Conservation (phyloP, 1,140 invertebrate species). For the Pseudomyrmex flavicornis region DNA sequence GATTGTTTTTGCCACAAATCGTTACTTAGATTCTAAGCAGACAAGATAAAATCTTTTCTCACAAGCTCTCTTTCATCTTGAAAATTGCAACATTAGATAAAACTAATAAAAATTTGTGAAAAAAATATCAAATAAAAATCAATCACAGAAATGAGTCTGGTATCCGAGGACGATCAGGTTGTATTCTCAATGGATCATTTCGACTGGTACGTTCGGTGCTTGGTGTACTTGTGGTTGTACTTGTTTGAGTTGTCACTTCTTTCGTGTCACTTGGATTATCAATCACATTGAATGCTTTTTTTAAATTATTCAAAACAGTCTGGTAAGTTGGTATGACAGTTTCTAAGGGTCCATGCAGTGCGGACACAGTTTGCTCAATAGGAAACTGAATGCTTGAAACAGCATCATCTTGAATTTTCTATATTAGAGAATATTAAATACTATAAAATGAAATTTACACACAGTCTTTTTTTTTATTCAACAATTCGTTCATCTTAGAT, state of each 20-base stretch:
- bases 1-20: too few species aligned
- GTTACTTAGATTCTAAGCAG: too few species aligned
- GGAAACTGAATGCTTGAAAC: constrained; percentile 81
- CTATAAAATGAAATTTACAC: background rate
- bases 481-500: background rate
- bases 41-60: too few species aligned
- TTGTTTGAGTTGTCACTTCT: constrained; percentile 78
- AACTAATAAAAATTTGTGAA: too few species aligned
- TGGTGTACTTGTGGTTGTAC: background rate
- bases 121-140: too few species aligned
- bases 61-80: too few species aligned
- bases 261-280: constrained; percentile 66
- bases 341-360: constrained; percentile 81
- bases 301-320: constrained; percentile 81
- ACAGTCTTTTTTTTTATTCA: background rate
- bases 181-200: too few species aligned
- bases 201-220: too few species aligned
- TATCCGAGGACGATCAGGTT: too few species aligned
- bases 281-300: constrained; percentile 84
- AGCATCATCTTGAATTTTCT: constrained; percentile 83
- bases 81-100: too few species aligned
- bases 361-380: constrained; percentile 81
- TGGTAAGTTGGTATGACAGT: constrained; percentile 83
- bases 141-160: too few species aligned
- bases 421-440: constrained; percentile 59